Conservation (phyloP, 2,888 invertebrate species). For the Drosophila atroscutellata region DNA sequence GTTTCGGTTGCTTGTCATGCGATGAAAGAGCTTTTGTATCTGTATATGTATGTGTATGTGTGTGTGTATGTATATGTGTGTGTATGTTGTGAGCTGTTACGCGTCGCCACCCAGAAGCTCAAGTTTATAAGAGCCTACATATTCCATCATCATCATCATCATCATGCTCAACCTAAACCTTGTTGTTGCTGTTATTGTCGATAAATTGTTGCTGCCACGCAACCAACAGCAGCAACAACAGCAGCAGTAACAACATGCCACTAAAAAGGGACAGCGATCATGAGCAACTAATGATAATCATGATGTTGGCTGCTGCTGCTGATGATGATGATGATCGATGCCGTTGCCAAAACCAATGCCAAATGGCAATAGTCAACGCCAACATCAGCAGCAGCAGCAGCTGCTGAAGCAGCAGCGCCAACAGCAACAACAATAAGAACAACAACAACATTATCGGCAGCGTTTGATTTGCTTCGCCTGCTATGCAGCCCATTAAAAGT, state of each 20-base stretch:
- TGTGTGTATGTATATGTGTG: slow-evolving; percentile 30
- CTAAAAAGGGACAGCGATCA: slow-evolving; percentile 54
- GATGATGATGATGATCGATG: slow-evolving; percentile 41
- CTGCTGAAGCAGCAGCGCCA: slow-evolving; percentile 11
- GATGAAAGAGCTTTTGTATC: slow-evolving; percentile 66
- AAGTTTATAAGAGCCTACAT: slow-evolving; percentile 77
- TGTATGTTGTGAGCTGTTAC: slow-evolving; percentile 70
- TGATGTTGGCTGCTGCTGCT: slow-evolving; percentile 25
- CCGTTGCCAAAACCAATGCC: slow-evolving; percentile 48
- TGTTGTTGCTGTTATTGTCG: slow-evolving; percentile 32
- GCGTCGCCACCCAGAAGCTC: slow-evolving; percentile 83
- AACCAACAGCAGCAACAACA: slow-evolving; percentile 45
- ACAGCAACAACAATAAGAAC: slow-evolving; percentile 6
- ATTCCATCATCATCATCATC: slow-evolving; percentile 79
- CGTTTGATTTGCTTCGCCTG: slow-evolving; percentile 70
- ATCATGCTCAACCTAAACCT: slow-evolving; percentile 16
- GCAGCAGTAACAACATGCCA: slow-evolving; percentile 22
- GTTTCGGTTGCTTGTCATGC: slow-evolving; percentile 74
- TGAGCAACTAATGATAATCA: slow-evolving; percentile 27
- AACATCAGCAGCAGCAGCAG: slow-evolving; percentile 16
- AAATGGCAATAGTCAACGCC: slow-evolving; percentile 49
- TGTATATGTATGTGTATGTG: slow-evolving; percentile 10
- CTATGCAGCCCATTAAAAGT: slow-evolving; percentile 79
- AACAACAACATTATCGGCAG: slow-evolving; percentile 43
- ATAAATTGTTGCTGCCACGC: slow-evolving; percentile 73